These are phyloP conservation scores for Prorops nasuta DNA, from an alignment of 1,140 invertebrate species.

Conservation along the genomic window DNA sequence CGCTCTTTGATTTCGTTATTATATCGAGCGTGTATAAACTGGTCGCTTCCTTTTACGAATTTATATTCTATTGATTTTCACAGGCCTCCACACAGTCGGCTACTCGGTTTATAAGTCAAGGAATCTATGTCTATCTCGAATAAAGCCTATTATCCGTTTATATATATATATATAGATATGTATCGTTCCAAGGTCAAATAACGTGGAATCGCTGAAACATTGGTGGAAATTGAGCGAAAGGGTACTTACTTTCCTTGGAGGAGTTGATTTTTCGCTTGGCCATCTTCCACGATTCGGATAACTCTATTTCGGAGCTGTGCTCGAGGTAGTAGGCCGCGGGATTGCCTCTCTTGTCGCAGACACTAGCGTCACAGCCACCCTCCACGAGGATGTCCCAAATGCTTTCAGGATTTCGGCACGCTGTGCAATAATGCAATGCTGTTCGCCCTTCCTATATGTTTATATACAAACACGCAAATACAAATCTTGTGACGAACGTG, in stretches of 20 bases:
- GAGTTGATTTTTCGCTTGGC: slow-evolving; percentile 41
- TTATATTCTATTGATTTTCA: slow-evolving; percentile 30
- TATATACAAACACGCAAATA: no score
- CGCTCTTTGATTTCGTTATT: no score
- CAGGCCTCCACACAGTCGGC: slow-evolving; percentile 24
- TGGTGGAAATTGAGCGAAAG: no score
- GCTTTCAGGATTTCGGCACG: slow-evolving; percentile 62
- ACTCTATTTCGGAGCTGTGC: slow-evolving; percentile 60
- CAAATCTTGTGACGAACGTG: no score
- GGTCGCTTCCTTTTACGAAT: slow-evolving; percentile 29
- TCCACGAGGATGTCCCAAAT: slow-evolving; percentile 67
- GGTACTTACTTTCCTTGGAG: slow-evolving; percentile 50
- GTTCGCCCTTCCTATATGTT: slow-evolving; percentile 73
- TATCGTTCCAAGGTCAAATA: no score
- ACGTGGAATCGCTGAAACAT: no score
- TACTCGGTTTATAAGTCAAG: slow-evolving; percentile 24
- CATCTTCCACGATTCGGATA: slow-evolving; percentile 58
- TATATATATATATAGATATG: no score
- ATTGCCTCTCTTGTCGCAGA: slow-evolving; percentile 66
- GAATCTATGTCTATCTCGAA: no score
- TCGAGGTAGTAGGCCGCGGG: slow-evolving; percentile 71
- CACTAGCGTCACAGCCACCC: slow-evolving; percentile 66
- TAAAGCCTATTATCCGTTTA: no score
- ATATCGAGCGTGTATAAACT: slow-evolving; percentile 23
- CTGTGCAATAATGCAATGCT: slow-evolving; percentile 77